Base-by-base conservation (phyloP, 2,797 vertebrate genomes). In the Austrolebias charrua region DNA sequence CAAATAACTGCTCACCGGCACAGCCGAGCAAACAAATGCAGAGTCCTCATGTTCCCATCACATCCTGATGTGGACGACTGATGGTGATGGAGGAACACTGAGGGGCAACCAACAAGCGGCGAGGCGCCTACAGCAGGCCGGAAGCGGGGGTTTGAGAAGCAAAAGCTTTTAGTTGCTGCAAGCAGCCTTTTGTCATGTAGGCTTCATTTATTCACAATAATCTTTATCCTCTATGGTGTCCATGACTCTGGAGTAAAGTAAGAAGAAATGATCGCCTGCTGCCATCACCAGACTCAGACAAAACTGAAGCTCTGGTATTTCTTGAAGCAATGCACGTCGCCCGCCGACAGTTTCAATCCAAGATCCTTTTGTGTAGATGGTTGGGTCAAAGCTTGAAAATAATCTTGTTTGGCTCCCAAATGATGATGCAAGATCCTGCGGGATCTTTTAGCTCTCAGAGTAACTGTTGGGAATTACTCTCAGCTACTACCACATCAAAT, bases 111-210 rank as follows among this genome's bases (percentile, higher is more conserved):
- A 66, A 47, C 48, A 56, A 51, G 67, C 68, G 73, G 67, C 1
- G 55, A 84, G 48, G 55, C 48, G 13, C 6, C 2, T 45, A 0
- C 64, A 73, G 54, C 56, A 50, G 48, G 60, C 63, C 70, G 51
- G 70, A 29, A 40, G 35, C 50, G 40, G 31, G 28, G 31, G 31
- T 5, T 29, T 52, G 61, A 40, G 35, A 59, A 50, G 11, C 55
- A 35, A 69, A 49, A 53, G 28, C 47, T 80, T 83, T 86, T 76
- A 82, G 85, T 86, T 86, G 75, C 47, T 38, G 1, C 76, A 67
- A 81, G 81, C 56, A 79, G 44, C 45, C 51, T 76, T 81, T 78
- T 76, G 67, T 78, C 61, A 72, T 45, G 73, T 48, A 63, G 33
- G 48, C 31, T 57, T 81, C 38, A 69, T 67, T 74, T 61, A 55